Conservation (phyloP, 2,888 invertebrate species). For the Neoitamus cyanurus region DNA sequence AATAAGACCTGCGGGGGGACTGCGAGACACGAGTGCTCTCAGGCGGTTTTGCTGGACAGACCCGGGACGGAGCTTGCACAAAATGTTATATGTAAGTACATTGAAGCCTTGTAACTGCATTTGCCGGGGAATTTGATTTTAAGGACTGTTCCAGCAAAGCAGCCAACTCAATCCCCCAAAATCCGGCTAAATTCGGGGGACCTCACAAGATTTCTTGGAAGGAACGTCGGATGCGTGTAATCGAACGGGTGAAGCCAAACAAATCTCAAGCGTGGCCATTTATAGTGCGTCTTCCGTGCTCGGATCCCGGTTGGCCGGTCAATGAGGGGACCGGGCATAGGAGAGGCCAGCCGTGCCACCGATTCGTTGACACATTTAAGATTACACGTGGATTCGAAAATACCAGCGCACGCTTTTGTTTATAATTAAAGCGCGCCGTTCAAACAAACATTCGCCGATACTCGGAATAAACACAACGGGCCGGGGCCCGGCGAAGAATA, state of each 20-base stretch:
- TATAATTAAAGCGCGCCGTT: constrained; percentile 51
- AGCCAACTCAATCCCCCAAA: too few relatives aligned
- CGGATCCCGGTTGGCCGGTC: constrained; percentile 1
- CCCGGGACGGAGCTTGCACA: not conserved
- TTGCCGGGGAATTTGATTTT: not conserved
- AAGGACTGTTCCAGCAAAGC: not conserved
- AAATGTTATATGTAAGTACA: too few relatives aligned
- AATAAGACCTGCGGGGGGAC: constrained; percentile 19
- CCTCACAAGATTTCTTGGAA: not conserved
- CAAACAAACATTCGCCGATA: constrained; percentile 51
- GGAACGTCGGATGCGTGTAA: not conserved
- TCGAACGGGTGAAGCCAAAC: not conserved
- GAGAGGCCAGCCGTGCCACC: not conserved
- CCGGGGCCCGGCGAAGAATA: not conserved
- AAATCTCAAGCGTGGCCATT: not conserved
- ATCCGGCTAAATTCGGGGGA: not conserved
- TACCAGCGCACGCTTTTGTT: constrained; percentile 48
- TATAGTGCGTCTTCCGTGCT: not conserved
- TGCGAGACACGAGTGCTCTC: not conserved
- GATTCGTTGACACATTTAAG: constrained; percentile 49
- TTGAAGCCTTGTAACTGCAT: not conserved
- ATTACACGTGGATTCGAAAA: constrained; percentile 48
- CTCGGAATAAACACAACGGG: constrained; percentile 46
- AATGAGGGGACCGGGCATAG: not conserved
- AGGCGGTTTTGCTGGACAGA: not conserved